A percentile compares a stretch with the other conserved stretches of the same genome.
These are phyloP conservation scores for Antedon mediterranea DNA, from an alignment of 53 echinoderm and acorn worm species.

Conservation along the genomic window DNA sequence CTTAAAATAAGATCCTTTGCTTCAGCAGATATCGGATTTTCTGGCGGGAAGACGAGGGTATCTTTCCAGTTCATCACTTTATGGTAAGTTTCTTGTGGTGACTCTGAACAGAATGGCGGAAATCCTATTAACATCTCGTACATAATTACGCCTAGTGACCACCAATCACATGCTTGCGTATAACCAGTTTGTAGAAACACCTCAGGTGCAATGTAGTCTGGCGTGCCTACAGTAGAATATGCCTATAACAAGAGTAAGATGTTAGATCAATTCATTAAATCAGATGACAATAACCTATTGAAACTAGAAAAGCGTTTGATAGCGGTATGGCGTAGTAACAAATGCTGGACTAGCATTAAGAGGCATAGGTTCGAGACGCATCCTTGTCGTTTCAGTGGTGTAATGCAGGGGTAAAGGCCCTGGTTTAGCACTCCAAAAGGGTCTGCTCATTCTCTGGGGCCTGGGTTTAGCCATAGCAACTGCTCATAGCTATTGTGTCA, in stretches of 20 bases:
- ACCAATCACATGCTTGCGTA: constrained; percentile 88
- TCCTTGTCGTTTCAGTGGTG: too few species aligned
- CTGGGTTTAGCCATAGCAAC: too few species aligned
- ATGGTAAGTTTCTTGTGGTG: constrained; percentile 92
- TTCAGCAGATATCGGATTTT: constrained; percentile 70
- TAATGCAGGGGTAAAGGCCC: too few species aligned
- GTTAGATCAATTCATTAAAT: too few species aligned
- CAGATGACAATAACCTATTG: too few species aligned
- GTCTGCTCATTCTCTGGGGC: too few species aligned
- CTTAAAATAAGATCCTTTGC: constrained; percentile 67
- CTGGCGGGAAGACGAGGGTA: constrained; percentile 81
- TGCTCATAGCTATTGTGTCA: too few species aligned
- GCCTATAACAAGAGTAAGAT: constrained; percentile 31
- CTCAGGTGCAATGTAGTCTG: constrained; percentile 97
- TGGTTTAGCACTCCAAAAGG: too few species aligned
- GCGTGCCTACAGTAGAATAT: constrained; percentile 96
- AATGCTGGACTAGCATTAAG: too few species aligned
- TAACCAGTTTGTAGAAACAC: constrained; percentile 96
- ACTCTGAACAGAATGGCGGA: constrained; percentile 99
- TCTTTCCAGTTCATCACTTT: constrained; percentile 98
- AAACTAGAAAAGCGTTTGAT: too few species aligned
- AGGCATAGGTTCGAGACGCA: too few species aligned
- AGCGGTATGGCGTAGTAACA: too few species aligned
- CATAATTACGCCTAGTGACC: constrained; percentile 99
- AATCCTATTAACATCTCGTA: constrained; percentile 99